Base-by-base conservation (phyloP, 1,140 invertebrate species). In the Trichonephila clavata region DNA sequence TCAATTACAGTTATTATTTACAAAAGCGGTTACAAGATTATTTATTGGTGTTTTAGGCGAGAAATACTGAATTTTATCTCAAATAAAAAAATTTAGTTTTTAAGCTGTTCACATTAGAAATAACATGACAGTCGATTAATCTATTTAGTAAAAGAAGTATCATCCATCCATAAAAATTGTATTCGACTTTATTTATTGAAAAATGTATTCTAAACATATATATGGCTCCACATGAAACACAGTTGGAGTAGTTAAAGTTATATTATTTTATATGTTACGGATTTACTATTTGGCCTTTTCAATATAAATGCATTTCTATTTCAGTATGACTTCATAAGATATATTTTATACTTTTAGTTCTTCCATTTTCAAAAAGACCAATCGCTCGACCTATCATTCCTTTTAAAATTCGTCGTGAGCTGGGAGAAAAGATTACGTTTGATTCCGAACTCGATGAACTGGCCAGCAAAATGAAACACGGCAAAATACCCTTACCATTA, bases 401-500 rank as follows among this genome's bases (percentile, higher is more conserved):
- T n/a, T 10, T 86, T 2, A 32, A 68, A 24, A n/a, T 57, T 7
- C 32, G 60, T 4, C 20, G 81, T 7, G 43, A 92, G 50, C 59
- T 86, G 0, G 80, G 68, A 3, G 59, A 91, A 14, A 32, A 43
- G 8, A 16, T 24, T 4, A n/a, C 6, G 8, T 16, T 7, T 50
- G 24, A 68, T 59, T 57, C 81, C 6, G 60, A 92, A 65, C 27
- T 6, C 5, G 59, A 92, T n/a, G n/a, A 86, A 59, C 86, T 86
- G 5, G 59, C 21, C 13, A 50, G 57, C 27, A 8, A 50, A 27
- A 86, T 92, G 81, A 16, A 68, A 16, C 27, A 92, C 10, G 81
- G 81, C 13, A 92, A 59, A 68, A 86, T 92, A 20, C 81, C 90
- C 5, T 5, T 92, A n/a, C 90, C 90, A 18, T 1, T 57, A n/a